Evolutionary conservation across 2,797 vertebrate species (phyloP).

Genomic region (Echeneis naucrates): DNA sequence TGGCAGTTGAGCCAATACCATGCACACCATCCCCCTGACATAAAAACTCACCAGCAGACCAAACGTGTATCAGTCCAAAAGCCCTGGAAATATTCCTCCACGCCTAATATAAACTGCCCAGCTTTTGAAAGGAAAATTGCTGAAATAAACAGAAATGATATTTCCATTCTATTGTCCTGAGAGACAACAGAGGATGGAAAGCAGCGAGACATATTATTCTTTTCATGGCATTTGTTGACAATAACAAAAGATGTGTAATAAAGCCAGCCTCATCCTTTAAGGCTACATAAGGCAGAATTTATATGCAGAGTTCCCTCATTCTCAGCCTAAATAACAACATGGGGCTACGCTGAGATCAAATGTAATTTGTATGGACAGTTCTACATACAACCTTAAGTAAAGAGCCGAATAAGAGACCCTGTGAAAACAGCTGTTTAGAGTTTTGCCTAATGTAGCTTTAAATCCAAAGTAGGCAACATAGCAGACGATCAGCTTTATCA

Average conservation of each 20-base stretch:
- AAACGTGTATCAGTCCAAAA: slow-evolving; percentile 10
- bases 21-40: not conserved
- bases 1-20: not conserved
- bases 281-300: not conserved
- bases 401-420: not conserved
- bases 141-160: not conserved
- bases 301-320: not conserved
- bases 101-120: no score
- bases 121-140: no score
- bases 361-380: not conserved
- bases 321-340: slow-evolving; percentile 5
- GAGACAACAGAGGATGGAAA: not conserved
- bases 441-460: slow-evolving; percentile 30
- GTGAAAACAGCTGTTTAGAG: slow-evolving; percentile 6
- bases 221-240: slow-evolving; percentile 33
- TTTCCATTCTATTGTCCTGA: not conserved
- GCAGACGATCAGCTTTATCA: slow-evolving; percentile 15
- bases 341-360: not conserved
- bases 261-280: not conserved
- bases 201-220: not conserved
- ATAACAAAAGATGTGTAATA: slow-evolving; percentile 3
- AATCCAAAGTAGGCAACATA: not conserved
- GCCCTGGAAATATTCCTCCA: no score
- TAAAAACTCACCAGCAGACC: slow-evolving; percentile 2
- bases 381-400: not conserved